Evolutionary conservation across 53 echinoderm and acorn worm species (phyloP).

Genomic region (Echinometra lucunter): DNA sequence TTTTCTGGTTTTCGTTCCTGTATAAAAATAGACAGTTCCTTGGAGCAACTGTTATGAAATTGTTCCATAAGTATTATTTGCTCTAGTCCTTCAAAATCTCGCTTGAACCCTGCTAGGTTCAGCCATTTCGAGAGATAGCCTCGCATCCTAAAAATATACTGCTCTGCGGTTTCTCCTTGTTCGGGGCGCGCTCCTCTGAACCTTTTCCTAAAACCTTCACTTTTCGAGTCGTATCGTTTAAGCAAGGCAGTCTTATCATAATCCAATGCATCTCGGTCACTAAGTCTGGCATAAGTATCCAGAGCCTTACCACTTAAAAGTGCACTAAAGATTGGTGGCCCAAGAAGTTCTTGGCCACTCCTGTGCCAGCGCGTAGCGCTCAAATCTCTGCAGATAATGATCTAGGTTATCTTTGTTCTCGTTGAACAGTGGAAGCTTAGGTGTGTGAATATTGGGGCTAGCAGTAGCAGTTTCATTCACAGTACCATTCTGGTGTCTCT

Average conservation of each 20-base stretch:
- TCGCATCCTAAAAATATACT: background rate
- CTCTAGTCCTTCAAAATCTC: background rate
- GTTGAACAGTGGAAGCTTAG: background rate
- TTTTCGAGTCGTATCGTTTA: background rate
- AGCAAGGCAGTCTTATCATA: background rate
- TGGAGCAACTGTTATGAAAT: background rate
- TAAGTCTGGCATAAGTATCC: background rate
- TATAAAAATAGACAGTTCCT: background rate
- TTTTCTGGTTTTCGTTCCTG: background rate
- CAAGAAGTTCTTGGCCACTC: background rate
- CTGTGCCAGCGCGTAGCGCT: background rate
- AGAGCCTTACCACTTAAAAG: background rate
- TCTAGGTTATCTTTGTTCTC: background rate
- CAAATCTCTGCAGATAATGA: background rate
- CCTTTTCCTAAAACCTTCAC: conserved; percentile 10
- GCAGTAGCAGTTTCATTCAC: background rate
- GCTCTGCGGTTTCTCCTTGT: background rate
- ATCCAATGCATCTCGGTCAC: background rate
- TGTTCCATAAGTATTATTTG: background rate
- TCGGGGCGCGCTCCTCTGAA: background rate
- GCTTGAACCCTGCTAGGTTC: background rate
- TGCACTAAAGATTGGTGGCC: background rate
- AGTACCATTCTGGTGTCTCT: background rate
- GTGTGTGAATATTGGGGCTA: background rate
- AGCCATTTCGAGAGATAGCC: background rate